These are phyloP conservation scores for Cyphomyrus plagiostoma DNA, from an alignment of 2,113 vertebrate genomes.

Conservation along the genomic window DNA sequence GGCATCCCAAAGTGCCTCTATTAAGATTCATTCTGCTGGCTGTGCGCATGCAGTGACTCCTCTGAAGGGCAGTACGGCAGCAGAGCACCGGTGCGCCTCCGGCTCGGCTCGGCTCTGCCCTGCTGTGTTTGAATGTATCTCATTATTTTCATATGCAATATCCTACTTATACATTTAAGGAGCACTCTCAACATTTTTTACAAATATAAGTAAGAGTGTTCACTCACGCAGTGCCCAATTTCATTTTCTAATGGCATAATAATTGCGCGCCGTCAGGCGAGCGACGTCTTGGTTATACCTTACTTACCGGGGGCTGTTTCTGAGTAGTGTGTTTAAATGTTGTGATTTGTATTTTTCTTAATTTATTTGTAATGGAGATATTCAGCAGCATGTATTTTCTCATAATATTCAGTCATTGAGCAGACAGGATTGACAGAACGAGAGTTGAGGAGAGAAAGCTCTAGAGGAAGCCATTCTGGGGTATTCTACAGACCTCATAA, in stretches of 20 bases:
- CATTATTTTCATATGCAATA: neutral
- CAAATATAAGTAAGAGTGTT: neutral
- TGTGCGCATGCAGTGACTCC: neutral
- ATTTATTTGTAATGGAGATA: neutral
- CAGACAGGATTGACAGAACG: neutral
- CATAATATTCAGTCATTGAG: neutral
- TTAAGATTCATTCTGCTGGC: neutral
- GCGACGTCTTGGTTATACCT: neutral
- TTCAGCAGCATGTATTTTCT: neutral
- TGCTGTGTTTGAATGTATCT: neutral
- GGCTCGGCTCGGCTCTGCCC: neutral
- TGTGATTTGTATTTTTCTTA: neutral
- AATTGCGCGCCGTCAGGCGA: neutral
- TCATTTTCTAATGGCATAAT: neutral
- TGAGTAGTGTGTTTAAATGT: neutral
- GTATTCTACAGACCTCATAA: neutral
- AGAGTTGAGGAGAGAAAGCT: neutral
- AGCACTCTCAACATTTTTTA: neutral
- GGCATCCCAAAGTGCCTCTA: conserved; percentile 13
- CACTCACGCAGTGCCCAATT: neutral
- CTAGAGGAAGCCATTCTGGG: neutral
- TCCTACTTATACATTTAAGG: neutral
- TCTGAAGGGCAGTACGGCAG: neutral
- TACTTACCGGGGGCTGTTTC: neutral
- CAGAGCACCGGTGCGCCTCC: neutral